Conservation (phyloP, 2,888 invertebrate genomes). For the Biston betularia region DNA sequence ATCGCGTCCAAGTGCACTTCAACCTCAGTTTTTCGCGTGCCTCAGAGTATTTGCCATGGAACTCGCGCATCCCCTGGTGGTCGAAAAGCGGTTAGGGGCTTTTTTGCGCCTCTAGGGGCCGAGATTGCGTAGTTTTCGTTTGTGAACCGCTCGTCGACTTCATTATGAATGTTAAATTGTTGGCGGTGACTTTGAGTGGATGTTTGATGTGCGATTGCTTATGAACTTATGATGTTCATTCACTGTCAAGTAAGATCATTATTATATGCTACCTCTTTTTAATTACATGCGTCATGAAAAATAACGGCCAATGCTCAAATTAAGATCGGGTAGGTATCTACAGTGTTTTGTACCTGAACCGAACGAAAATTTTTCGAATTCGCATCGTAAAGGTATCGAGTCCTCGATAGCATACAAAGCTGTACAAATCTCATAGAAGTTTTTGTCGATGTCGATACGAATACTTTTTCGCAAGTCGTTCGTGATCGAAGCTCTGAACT, state of each 20-base stretch:
- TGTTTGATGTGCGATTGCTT: constrained; percentile 30
- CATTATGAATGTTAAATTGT: constrained; percentile 77
- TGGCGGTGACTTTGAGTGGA: constrained; percentile 63
- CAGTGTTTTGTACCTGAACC: no score
- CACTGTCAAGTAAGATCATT: not conserved
- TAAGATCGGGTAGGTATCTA: no score
- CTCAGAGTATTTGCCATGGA: not conserved
- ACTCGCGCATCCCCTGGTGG: constrained; percentile 16
- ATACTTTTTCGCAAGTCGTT: no score
- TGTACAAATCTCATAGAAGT: no score
- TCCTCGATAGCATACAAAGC: no score
- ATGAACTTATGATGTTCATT: constrained; percentile 12
- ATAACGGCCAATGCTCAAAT: no score
- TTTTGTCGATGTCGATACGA: no score
- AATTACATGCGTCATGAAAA: no score
- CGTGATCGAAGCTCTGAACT: no score
- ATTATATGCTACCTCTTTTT: no score
- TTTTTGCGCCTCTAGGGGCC: constrained; percentile 73
- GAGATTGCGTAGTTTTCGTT: constrained; percentile 72
- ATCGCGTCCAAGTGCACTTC: not conserved
- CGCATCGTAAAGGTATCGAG: no score
- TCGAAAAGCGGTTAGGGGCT: constrained; percentile 54
- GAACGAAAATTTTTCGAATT: no score
- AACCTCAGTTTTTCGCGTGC: constrained; percentile 11
- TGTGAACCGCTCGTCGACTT: constrained; percentile 64